Conservation (phyloP, 2,113 vertebrate species). For the Notarius lentiginosus region DNA sequence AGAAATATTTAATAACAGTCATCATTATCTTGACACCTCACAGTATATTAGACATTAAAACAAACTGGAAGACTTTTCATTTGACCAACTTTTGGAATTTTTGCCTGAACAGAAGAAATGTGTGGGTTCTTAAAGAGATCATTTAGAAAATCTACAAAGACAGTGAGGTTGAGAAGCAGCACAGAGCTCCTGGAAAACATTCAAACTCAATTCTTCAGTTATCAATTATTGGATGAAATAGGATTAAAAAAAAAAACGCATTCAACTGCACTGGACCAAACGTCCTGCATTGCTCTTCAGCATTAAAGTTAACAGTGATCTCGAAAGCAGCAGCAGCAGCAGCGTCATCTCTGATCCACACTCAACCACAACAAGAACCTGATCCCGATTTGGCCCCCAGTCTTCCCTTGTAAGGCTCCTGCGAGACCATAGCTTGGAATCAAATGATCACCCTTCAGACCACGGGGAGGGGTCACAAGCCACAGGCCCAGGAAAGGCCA, state of each 20-base stretch:
- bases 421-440: constrained; percentile 39
- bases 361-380: constrained; percentile 52
- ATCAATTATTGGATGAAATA: too few species aligned
- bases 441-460: constrained; percentile 40
- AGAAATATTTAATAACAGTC: background rate
- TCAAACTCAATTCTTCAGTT: background rate
- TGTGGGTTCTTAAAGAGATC: background rate
- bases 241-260: background rate
- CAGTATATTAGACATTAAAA: background rate
- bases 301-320: constrained; percentile 47
- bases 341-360: background rate
- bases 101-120: too few species aligned
- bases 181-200: background rate
- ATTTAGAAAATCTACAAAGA: background rate
- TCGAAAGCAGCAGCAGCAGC: constrained; percentile 4
- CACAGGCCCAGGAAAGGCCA: constrained; percentile 15
- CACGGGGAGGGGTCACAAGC: constrained; percentile 25
- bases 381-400: constrained; percentile 60
- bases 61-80: background rate
- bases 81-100: background rate
- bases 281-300: constrained; percentile 35
- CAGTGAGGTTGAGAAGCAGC: background rate
- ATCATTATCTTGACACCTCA: background rate
- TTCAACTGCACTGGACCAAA: background rate
- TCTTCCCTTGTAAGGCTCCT: constrained; percentile 70